Conservation (phyloP, 2,113 vertebrate species). For the Marcusenius ussheri region DNA sequence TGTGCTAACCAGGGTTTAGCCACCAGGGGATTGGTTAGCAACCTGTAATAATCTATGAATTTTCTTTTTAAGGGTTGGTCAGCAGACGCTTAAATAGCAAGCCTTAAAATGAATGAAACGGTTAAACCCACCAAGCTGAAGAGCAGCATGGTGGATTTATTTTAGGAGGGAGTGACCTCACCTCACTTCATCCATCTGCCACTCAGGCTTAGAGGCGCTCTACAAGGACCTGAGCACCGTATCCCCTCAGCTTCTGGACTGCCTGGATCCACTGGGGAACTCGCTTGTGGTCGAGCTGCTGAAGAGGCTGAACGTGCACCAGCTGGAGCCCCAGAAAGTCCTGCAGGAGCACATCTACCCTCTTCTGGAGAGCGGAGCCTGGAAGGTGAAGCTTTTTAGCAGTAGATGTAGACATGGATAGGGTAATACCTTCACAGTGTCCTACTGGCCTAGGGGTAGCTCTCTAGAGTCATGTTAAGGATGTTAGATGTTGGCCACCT, state of each 20-base stretch:
- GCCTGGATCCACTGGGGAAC: slow-evolving; percentile 57
- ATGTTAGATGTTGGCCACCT: background rate
- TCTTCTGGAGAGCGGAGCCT: slow-evolving; percentile 43
- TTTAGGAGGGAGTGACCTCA: background rate
- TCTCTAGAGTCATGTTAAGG: background rate
- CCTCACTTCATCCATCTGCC: background rate
- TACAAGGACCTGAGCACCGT: slow-evolving; percentile 59
- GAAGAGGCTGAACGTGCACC: slow-evolving; percentile 55
- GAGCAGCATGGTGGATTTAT: background rate
- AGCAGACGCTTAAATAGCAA: background rate
- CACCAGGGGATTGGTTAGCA: background rate
- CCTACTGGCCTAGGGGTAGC: background rate
- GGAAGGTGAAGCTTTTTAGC: slow-evolving; percentile 52
- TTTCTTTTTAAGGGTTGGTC: background rate
- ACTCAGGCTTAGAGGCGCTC: slow-evolving; percentile 46
- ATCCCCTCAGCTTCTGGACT: slow-evolving; percentile 52
- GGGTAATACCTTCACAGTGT: background rate
- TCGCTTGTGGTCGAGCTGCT: slow-evolving; percentile 65
- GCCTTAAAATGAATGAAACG: background rate
- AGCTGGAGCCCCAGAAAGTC: slow-evolving; percentile 61
- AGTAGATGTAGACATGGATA: background rate
- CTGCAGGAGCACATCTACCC: slow-evolving; percentile 66
- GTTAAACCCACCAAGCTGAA: background rate
- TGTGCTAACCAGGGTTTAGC: background rate
- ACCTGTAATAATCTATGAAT: background rate